Conservation (phyloP, 2,888 invertebrate genomes). For the Drosophila paranaensis region DNA sequence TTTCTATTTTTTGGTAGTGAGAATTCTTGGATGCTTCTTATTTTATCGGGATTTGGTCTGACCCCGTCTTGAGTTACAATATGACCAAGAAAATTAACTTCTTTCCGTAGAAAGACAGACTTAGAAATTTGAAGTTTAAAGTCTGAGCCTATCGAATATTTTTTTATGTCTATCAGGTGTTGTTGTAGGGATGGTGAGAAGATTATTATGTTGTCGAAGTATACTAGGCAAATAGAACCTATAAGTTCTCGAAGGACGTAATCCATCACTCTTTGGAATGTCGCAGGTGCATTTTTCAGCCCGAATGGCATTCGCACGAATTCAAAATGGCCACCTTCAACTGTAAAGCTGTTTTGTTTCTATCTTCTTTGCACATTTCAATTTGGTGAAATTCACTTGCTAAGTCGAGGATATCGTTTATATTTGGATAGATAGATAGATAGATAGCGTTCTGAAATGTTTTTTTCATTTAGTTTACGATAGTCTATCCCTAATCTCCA, state of each 20-base stretch:
- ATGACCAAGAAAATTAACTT: too few species aligned
- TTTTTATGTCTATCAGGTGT: neutral
- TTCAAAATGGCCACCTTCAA: too few species aligned
- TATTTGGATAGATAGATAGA: constrained; percentile 26
- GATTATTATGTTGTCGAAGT: neutral
- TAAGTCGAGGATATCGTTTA: constrained; percentile 1
- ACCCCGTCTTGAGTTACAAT: too few species aligned
- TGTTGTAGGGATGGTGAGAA: neutral
- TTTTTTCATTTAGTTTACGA: constrained; percentile 17
- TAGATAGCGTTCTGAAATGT: constrained; percentile 15
- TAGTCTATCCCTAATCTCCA: neutral
- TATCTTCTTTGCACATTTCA: too few species aligned
- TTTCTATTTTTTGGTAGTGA: neutral
- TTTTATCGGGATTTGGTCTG: neutral
- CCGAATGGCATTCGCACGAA: too few species aligned
- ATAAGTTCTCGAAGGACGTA: neutral
- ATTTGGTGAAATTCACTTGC: neutral
- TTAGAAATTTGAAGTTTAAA: too few species aligned
- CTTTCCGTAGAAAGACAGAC: too few species aligned
- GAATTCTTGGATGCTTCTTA: neutral
- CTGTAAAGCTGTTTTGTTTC: too few species aligned
- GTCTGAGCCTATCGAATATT: neutral
- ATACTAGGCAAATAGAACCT: neutral
- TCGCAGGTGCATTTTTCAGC: too few species aligned
- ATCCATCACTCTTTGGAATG: too few species aligned